Evolutionary conservation across 1,140 invertebrate genomes (phyloP), one percentile per base, ranked within the genome.

Genomic region (Homarus americanus): DNA sequence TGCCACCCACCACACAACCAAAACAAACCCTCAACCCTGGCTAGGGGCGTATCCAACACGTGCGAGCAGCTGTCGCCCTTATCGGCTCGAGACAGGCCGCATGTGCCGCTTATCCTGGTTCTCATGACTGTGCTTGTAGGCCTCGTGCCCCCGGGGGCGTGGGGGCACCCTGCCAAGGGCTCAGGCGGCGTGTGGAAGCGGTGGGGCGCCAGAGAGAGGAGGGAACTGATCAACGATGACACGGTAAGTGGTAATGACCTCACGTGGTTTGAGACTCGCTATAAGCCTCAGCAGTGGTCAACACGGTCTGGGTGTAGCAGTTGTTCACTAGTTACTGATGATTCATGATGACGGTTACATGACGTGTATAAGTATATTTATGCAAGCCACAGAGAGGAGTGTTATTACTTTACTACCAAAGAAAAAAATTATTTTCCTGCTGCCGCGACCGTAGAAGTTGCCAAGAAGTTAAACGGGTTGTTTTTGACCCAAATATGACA

Each of bases 1-100:
- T 69, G n/a, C 63, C 63, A 69, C 63, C 63, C 63, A 69, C 24
- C 63, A 69, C 63, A 69, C 63, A 69, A 69, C 63, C 63, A 69
- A 69, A 69, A 69, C 63, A 69, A 69, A 69, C 63, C 63, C 63
- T 32, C 63, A 4, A 32, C n/a, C 63, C 63, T 28, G 4, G n/a
- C n/a, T 69, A 69, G 63, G 63, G 63, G 63, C 63, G 63, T 69
- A 69, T 32, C 0, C 63, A 28, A 28, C 63, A 12, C 63, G 63
- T 28, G 63, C 63, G n/a, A n/a, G 63, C 63, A 69, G 63, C 63
- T 69, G 28, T 69, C 63, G 28, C 15, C 63, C 63, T 69, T 69
- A 32, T 69, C 15, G 24, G n/a, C 24, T n/a, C 63, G 63, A n/a
- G n/a, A 69, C 4, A 28, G 63, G 63, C 63, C 32, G 4, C 63